Conservation (phyloP, 2,113 vertebrate species). For the Vombatus ursinus region DNA sequence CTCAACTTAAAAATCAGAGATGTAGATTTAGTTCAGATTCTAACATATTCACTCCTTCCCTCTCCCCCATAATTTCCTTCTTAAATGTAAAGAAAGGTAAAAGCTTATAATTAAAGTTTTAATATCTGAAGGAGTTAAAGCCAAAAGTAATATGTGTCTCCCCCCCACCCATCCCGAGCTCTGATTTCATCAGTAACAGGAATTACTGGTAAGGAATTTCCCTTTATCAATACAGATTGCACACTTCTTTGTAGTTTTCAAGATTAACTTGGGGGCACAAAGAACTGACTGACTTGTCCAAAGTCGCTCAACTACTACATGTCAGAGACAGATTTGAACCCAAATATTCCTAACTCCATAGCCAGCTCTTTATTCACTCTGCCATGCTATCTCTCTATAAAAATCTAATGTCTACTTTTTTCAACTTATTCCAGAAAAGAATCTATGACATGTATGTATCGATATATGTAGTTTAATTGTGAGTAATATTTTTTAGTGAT, state of each 20-base stretch:
- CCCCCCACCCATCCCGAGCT: background rate
- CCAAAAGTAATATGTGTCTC: background rate
- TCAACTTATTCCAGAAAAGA: background rate
- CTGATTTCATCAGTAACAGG: background rate
- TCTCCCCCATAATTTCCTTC: background rate
- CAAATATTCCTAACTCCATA: background rate
- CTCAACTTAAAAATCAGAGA: background rate
- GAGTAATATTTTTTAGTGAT: background rate
- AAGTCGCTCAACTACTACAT: background rate
- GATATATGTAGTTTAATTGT: background rate
- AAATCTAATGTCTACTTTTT: background rate
- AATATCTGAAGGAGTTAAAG: background rate
- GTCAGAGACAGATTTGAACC: background rate
- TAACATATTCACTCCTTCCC: background rate
- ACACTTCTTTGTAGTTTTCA: background rate
- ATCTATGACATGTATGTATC: background rate
- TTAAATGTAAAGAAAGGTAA: background rate
- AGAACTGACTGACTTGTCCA: background rate
- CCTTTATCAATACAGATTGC: background rate
- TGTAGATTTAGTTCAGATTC: background rate
- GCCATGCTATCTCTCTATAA: background rate
- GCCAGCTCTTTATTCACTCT: background rate
- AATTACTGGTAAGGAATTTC: background rate
- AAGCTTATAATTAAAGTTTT: background rate
- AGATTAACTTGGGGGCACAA: background rate